phyloP scores from a whole-genome alignment of 2,797 vertebrate species.

The Morus bassanus region DNA sequence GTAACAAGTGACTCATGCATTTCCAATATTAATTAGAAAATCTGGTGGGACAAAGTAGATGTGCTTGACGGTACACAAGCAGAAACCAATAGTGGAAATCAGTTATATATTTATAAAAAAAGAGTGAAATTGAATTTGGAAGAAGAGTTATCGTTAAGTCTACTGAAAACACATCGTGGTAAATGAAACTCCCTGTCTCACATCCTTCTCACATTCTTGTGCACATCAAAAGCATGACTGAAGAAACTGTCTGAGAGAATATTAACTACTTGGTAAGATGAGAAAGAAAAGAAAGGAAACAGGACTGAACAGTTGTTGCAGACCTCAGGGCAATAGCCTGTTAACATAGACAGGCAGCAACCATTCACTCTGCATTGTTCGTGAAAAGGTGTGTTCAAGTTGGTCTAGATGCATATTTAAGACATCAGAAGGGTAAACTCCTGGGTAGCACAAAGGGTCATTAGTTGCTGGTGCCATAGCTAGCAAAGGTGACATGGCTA shows the following conservation, averaged over 20 bases:
- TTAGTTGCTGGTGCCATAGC: neutral
- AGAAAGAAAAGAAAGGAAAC: neutral
- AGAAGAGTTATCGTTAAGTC: neutral
- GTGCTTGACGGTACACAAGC: neutral
- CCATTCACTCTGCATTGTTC: neutral
- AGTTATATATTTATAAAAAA: neutral
- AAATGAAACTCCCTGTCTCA: neutral
- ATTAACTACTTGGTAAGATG: neutral
- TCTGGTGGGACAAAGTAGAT: neutral
- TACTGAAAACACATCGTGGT: neutral
- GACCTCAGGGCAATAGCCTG: neutral
- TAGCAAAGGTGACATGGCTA: neutral
- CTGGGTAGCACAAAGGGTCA: neutral
- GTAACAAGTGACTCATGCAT: neutral
- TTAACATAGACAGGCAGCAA: neutral
- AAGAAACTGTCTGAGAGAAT: neutral
- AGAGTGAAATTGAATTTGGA: neutral
- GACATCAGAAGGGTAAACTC: neutral
- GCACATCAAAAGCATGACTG: neutral
- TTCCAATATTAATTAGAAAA: conserved; percentile 8
- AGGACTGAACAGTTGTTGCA: neutral
- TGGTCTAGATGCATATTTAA: neutral
- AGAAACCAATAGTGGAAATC: neutral
- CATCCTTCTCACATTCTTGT: neutral
- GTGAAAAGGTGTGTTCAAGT: neutral